Percentiles rank a stretch among this genome's conserved stretches.
These are phyloP conservation scores for Aegypius monachus DNA, from an alignment of 2,113 vertebrate genomes.

Conservation along the genomic window DNA sequence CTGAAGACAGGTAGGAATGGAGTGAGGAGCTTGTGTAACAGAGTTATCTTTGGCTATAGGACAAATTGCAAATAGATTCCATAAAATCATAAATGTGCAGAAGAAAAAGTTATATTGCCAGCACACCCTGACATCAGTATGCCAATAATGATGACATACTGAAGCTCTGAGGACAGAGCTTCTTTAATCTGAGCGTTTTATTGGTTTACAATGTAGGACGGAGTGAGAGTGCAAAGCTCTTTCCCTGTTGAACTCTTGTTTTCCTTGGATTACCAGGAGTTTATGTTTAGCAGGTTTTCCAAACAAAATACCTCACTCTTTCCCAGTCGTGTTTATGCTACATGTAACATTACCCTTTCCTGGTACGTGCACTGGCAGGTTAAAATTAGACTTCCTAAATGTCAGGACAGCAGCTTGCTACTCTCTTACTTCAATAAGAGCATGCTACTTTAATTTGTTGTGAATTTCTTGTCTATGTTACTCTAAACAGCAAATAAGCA, in stretches of 20 bases:
- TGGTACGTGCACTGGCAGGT: background rate
- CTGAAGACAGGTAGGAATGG: background rate
- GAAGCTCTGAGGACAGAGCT: background rate
- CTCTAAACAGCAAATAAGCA: background rate
- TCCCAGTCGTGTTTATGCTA: background rate
- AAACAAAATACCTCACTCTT: constrained; percentile 18
- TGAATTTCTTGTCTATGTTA: background rate
- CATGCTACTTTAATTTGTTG: background rate
- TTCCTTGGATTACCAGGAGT: constrained; percentile 43
- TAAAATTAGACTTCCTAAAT: constrained; percentile 67
- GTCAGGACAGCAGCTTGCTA: constrained; percentile 22
- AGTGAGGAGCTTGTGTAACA: background rate
- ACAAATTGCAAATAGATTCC: background rate
- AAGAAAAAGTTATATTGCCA: background rate
- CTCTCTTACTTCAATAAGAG: background rate
- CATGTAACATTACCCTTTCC: constrained; percentile 36
- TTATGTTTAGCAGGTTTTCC: constrained; percentile 43
- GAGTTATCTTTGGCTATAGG: background rate
- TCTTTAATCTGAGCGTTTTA: background rate
- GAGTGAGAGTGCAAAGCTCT: background rate
- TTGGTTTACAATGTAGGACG: constrained; percentile 1
- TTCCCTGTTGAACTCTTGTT: background rate
- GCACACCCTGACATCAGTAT: background rate
- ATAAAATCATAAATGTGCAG: background rate
- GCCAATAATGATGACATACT: background rate